phyloP scores from a whole-genome alignment of 2,113 vertebrate genomes.

The Plecturocebus donacophilus region DNA sequence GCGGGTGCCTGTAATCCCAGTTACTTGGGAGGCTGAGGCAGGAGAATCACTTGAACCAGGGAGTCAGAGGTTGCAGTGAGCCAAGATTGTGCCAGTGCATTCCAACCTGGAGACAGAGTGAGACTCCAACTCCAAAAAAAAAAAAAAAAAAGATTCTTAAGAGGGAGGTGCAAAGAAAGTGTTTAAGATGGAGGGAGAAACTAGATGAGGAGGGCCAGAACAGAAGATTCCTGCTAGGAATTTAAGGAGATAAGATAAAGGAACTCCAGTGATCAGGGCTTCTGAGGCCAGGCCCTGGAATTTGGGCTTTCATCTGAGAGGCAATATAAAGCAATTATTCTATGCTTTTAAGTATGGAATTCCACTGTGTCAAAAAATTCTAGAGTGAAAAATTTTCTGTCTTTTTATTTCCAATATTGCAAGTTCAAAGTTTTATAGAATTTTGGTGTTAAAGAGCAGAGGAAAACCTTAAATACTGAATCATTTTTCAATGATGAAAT shows the following conservation, averaged over 20 bases:
- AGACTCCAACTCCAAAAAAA: no score
- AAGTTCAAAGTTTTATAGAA: constrained; percentile 46
- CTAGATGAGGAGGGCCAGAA: neutral
- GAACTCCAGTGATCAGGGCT: neutral
- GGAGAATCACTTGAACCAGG: no score
- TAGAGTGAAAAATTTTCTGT: constrained; percentile 34
- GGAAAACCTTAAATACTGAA: constrained; percentile 66
- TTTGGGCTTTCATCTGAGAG: constrained; percentile 46
- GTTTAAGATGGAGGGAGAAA: neutral
- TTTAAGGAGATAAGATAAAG: neutral
- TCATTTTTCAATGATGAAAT: constrained; percentile 62
- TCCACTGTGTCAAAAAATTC: constrained; percentile 37
- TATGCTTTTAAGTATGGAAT: constrained; percentile 55
- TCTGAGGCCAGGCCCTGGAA: neutral
- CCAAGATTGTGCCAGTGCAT: no score
- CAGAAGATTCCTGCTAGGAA: neutral
- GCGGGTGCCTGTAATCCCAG: no score
- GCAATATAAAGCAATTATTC: constrained; percentile 51
- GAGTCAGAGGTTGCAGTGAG: no score
- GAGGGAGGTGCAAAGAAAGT: neutral
- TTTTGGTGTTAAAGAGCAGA: constrained; percentile 56
- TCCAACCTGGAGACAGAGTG: no score
- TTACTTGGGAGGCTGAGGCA: no score
- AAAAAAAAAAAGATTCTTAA: neutral
- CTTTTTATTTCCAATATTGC: constrained; percentile 46